Evolutionary conservation across 2,113 vertebrate species (phyloP).

Genomic region (Strigops habroptila): DNA sequence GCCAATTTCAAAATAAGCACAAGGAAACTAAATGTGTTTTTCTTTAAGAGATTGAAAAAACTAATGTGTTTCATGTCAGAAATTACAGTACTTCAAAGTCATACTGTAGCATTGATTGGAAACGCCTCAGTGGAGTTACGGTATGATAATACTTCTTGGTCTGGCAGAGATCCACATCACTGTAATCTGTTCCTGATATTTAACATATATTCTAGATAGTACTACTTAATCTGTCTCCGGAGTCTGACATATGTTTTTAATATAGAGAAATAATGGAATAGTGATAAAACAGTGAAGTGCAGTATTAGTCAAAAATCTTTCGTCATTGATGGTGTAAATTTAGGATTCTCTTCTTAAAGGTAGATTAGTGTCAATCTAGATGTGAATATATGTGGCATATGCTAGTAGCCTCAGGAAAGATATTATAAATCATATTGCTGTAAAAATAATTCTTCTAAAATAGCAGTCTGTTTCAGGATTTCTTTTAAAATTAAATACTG

Average conservation of each 20-base stretch:
- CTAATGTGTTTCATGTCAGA: not conserved
- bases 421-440: not conserved
- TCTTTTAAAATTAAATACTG: not conserved
- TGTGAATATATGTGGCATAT: not conserved
- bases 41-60: not conserved
- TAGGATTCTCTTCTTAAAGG: not conserved
- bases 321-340: not conserved
- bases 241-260: not conserved
- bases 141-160: not conserved
- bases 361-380: not conserved
- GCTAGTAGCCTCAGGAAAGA: not conserved
- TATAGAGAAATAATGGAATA: not conserved
- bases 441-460: not conserved
- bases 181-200: not conserved
- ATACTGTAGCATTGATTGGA: not conserved
- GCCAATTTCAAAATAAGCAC: not conserved
- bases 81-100: not conserved
- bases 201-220: not conserved
- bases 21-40: not conserved
- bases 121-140: not conserved
- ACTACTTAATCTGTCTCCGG: not conserved
- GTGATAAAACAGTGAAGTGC: not conserved
- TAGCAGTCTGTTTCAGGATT: not conserved
- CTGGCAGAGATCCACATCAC: not conserved
- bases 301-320: not conserved